A percentile compares a stretch with the other conserved stretches of the same genome.
Conservation (phyloP, 2,113 vertebrate genomes). For the Dromaius novaehollandiae region DNA sequence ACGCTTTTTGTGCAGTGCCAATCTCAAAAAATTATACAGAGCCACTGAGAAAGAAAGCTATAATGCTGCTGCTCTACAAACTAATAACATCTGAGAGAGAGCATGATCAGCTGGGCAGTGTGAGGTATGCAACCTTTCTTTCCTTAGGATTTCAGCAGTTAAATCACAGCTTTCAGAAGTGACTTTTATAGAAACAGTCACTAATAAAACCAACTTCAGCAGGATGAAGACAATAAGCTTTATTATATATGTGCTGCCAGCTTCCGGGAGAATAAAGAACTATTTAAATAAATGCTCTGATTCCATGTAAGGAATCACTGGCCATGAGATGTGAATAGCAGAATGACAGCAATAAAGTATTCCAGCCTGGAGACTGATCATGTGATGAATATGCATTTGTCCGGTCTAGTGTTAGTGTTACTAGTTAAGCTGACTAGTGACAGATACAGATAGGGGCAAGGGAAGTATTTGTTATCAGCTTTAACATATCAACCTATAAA, state of each 20-base stretch:
- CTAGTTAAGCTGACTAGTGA: background rate
- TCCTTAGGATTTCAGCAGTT: background rate
- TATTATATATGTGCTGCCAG: background rate
- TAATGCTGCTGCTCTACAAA: background rate
- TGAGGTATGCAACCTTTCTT: background rate
- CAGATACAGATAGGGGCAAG: background rate
- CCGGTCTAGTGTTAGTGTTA: background rate
- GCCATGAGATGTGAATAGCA: background rate
- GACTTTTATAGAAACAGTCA: background rate
- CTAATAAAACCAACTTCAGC: background rate
- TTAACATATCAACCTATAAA: background rate
- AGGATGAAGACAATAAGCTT: background rate
- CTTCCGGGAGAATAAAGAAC: background rate
- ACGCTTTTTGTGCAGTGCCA: background rate
- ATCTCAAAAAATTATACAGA: background rate
- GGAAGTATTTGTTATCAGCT: background rate
- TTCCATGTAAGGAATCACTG: slow-evolving; percentile 2
- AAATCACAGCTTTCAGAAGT: background rate
- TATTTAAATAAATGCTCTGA: background rate
- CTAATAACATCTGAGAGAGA: background rate
- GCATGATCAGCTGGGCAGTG: background rate
- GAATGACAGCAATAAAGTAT: background rate
- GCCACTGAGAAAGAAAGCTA: background rate
- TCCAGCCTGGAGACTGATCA: slow-evolving; percentile 1
- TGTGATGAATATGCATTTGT: background rate